Evolutionary conservation across 2,888 invertebrate genomes (phyloP).

Genomic region (Lamproptera curius): DNA sequence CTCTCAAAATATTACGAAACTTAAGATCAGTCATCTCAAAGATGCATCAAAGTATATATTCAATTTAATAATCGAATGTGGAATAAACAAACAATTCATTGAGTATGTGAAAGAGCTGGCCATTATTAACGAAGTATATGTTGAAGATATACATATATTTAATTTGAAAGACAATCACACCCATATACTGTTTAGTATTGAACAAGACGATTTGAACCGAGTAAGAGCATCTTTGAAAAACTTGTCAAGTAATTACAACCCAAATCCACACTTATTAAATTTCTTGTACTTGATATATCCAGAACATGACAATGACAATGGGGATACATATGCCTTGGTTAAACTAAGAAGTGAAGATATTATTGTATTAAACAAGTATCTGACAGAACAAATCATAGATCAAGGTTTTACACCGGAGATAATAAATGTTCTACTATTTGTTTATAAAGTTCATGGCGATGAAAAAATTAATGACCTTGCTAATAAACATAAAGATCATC

Average conservation of each 20-base stretch:
- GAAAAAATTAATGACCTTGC: neutral
- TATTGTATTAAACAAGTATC: neutral
- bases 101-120: constrained; percentile 1
- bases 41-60: neutral
- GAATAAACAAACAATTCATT: neutral
- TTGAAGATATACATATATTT: neutral
- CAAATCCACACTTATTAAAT: constrained; percentile 3
- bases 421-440: constrained; percentile 8
- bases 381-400: constrained; percentile 2
- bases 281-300: constrained; percentile 1
- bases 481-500: no score
- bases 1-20: no score
- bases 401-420: constrained; percentile 3
- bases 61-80: neutral
- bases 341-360: neutral
- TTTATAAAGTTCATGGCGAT: constrained; percentile 5
- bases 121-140: neutral
- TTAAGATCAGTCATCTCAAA: neutral
- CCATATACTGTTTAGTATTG: neutral
- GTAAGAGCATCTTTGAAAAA: constrained; percentile 7
- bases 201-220: constrained; percentile 2
- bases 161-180: constrained; percentile 1
- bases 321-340: constrained; percentile 1
- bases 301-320: neutral
- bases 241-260: neutral